Base-by-base conservation (phyloP, 2,888 invertebrate genomes). In the Isoperla grammatica region DNA sequence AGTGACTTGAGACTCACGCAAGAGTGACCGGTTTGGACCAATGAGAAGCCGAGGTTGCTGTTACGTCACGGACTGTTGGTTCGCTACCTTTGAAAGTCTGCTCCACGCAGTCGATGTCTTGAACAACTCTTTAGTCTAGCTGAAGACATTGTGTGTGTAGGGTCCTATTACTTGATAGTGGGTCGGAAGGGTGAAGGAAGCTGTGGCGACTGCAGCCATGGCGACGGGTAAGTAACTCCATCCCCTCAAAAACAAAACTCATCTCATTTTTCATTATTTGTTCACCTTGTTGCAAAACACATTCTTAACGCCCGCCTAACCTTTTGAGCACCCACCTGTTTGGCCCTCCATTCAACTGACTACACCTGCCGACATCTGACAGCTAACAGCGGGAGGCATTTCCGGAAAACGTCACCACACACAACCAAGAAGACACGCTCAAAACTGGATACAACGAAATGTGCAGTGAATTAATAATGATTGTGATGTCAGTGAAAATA, bases 131-230 rank as follows among this genome's bases (percentile, higher is more conserved):
- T 67, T 69, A 73, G 73, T 73, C 73, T 71, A 70, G 67, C 68
- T 65, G 66, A 72, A 73, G 73, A 73, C 72, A 69, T 71, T 69
- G 69, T 70, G 71, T 70, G 71, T 69, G 70, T 69, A 70, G 70
- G 70, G 68, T 69, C 68, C 71, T 67, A 67, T 67, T 65, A 67
- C 66, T 69, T 68, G 66, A 71, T 69, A 71, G 71, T 70, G 69
- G 69, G 68, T 67, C 66, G 65, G 67, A 69, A 69, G 70, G 69
- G 70, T 67, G 66, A 65, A 65, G 66, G 68, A 66, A 67, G 73
- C 72, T 71, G 71, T 71, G 72, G 73, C 73, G 66, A 66, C 65
- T 65, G 61, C 67, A 64, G 71, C 73, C 72, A 72, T 72, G 72
- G 73, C 73, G 68, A 72, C 71, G 68, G 73, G 73, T 73, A 67